Evolutionary conservation across 2,888 invertebrate genomes (phyloP).

Genomic region (Slavum lentiscoides): DNA sequence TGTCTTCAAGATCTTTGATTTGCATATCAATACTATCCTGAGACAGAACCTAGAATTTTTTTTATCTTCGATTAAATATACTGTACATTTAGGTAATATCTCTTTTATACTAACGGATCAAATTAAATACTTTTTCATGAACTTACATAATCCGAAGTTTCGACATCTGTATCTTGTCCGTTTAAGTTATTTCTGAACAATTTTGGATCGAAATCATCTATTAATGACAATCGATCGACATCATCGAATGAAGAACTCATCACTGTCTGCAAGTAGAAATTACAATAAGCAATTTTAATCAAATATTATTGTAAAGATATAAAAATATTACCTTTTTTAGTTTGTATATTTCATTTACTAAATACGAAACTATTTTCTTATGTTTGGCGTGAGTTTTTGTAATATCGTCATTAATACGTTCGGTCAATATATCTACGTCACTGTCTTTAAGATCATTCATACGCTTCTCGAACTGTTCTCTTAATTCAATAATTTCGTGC

Average conservation of each 20-base stretch:
- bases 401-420: slow-evolving; percentile 47
- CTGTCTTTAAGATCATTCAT: slow-evolving; percentile 25
- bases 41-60: slow-evolving; percentile 35
- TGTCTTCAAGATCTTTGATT: slow-evolving; percentile 50
- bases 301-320: neutral
- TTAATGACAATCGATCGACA: slow-evolving; percentile 29
- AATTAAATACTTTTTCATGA: neutral
- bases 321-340: slow-evolving; percentile 32
- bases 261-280: slow-evolving; percentile 31
- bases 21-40: slow-evolving; percentile 51
- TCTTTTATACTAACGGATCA: neutral
- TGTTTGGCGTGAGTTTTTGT: slow-evolving; percentile 50
- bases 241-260: slow-evolving; percentile 41
- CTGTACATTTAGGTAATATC: neutral
- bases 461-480: slow-evolving; percentile 35
- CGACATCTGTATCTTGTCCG: slow-evolving; percentile 39
- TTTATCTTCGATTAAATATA: neutral
- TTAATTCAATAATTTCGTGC: slow-evolving; percentile 26
- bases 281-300: neutral
- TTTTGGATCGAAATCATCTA: slow-evolving; percentile 39
- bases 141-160: slow-evolving; percentile 49
- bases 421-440: slow-evolving; percentile 41
- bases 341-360: slow-evolving; percentile 47
- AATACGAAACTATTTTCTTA: slow-evolving; percentile 48
- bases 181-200: slow-evolving; percentile 4